These are phyloP conservation scores for Synanthedon andrenaeformis DNA, from an alignment of 2,888 invertebrate genomes.

Conservation along the genomic window DNA sequence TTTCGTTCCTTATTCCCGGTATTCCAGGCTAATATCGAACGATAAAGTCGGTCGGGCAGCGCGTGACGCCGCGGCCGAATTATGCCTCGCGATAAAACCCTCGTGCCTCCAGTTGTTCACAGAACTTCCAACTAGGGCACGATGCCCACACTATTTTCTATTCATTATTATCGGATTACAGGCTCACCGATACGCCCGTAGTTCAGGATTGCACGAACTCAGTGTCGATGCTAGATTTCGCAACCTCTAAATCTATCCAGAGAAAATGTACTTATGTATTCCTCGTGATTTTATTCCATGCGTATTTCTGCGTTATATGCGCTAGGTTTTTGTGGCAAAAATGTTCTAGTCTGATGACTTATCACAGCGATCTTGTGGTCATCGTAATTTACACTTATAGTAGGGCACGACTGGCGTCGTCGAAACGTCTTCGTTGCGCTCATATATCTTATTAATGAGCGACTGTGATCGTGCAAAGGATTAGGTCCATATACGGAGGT, in stretches of 20 bases:
- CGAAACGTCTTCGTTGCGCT: conserved; percentile 49
- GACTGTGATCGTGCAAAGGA: conserved; percentile 50
- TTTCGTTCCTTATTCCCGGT: conserved; percentile 8
- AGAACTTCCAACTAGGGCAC: conserved; percentile 39
- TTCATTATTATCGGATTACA: conserved; percentile 58
- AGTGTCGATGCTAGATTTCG: conserved; percentile 30
- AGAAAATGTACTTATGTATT: background rate
- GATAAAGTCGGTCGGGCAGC: conserved; percentile 40
- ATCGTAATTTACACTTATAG: conserved; percentile 54
- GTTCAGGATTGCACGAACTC: conserved; percentile 45
- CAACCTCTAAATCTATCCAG: conserved; percentile 11
- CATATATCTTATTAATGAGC: conserved; percentile 68
- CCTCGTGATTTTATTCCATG: background rate
- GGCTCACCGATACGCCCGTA: conserved; percentile 34
- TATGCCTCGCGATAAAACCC: conserved; percentile 47
- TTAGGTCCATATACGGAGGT: conserved; percentile 28
- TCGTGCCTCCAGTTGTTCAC: conserved; percentile 40
- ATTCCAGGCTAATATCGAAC: conserved; percentile 34
- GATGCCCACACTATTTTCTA: conserved; percentile 44
- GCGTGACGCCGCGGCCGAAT: conserved; percentile 50
- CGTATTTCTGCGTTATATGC: background rate
- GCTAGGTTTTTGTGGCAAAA: background rate
- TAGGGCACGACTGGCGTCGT: conserved; percentile 35
- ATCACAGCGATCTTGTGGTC: conserved; percentile 42
- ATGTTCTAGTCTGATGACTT: conserved; percentile 2